Evolutionary conservation across 2,113 vertebrate species (phyloP), one percentile per base, ranked within the genome.

Genomic region (Tragelaphus buxtoni): DNA sequence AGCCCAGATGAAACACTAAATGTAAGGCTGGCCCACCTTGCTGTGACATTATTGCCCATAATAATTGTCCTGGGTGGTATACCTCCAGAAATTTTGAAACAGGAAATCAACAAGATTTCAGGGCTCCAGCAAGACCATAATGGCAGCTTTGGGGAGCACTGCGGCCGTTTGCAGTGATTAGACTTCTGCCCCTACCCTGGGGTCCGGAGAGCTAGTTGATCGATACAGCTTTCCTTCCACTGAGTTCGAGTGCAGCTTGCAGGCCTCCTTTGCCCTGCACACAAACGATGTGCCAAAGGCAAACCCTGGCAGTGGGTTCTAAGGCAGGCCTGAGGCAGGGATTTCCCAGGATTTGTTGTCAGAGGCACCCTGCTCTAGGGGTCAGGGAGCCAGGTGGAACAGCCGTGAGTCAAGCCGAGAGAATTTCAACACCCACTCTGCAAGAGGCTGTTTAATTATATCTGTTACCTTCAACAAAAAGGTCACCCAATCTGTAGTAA

Each of bases 361-460:
- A 42, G 69, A 72, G 60, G 49, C 83, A 86, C 56, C 28, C 32
- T 26, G 72, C 28, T 89, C 90, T 2, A 90, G 63, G 93, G 96
- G 47, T 65, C 88, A 20, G 90, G 56, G 51, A 95, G 39, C 45
- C 89, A 90, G 97, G 91, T 72, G 18, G 69, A 89, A 84, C 56
- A 77, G 92, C 85, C 18, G 0, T 94, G 89, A 93, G 88, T 98
- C 93, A 94, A 45, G 90, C 2, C 30, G 55, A 28, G 24, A 95
- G 76, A 90, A 95, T 88, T 60, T 93, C 94, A 86, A 95, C 76
- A 76, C 35, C 47, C 1, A 4, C 51, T 97, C 88, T 65, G 72
- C 95, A 97, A 97, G 84, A 51, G 94, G 60, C 35, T 72, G 56
- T 74, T 91, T 98, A 90, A 97, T 97, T 77, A 92, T 92, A 56